Percentiles rank a stretch among this genome's conserved stretches.
phyloP scores from a whole-genome alignment of 2,888 invertebrate genomes.

The Drosophila fungiperda region DNA sequence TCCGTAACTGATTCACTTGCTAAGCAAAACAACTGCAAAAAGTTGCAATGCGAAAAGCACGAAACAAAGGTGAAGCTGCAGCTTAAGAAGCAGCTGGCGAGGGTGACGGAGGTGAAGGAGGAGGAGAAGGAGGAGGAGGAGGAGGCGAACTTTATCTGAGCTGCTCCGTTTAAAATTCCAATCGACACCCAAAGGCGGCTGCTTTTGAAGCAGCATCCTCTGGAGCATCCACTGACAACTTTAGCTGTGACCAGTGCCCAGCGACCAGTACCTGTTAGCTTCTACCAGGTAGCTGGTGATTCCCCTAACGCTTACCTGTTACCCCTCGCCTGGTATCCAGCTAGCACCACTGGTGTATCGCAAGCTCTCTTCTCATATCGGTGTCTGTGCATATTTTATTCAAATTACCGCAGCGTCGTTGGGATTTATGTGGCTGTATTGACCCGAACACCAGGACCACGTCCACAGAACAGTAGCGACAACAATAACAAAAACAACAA shows the following conservation, averaged over 20 bases:
- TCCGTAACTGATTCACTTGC: neutral
- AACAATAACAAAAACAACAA: slow-evolving; percentile 24
- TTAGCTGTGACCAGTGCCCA: slow-evolving; percentile 4
- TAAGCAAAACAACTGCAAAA: neutral
- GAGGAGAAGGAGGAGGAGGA: neutral
- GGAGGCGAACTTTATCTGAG: slow-evolving; percentile 52
- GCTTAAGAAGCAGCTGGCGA: neutral
- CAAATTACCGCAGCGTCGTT: slow-evolving; percentile 67
- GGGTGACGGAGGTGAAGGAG: neutral
- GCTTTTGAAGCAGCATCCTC: slow-evolving; percentile 58
- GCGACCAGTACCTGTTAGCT: slow-evolving; percentile 23
- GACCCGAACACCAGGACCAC: slow-evolving; percentile 33
- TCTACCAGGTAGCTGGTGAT: slow-evolving; percentile 18
- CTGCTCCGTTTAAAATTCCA: slow-evolving; percentile 79
- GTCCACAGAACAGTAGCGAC: slow-evolving; percentile 22
- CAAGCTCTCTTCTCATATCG: slow-evolving; percentile 11
- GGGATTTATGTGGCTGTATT: slow-evolving; percentile 69
- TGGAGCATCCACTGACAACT: slow-evolving; percentile 7
- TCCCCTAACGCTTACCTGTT: neutral
- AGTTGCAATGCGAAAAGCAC: neutral
- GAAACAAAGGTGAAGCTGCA: neutral
- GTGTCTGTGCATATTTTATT: slow-evolving; percentile 74
- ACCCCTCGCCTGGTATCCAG: neutral
- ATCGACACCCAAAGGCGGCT: slow-evolving; percentile 76
- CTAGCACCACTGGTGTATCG: neutral